Conservation (phyloP, 2,888 invertebrate genomes). For the Drosophila cognata region DNA sequence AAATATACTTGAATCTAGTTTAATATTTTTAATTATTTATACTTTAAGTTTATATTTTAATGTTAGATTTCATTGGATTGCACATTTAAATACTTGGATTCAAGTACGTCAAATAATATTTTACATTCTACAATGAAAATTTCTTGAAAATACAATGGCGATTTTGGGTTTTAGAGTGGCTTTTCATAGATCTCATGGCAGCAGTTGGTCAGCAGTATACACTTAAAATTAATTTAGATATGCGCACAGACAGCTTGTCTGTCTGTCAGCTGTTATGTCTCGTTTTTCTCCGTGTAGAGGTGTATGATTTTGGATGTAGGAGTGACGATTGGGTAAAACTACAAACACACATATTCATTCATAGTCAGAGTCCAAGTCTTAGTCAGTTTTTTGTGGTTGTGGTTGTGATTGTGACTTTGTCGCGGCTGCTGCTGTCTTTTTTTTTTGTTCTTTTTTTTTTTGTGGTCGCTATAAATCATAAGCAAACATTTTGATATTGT, state of each 20-base stretch:
- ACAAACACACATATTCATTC: neutral
- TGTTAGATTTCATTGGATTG: neutral
- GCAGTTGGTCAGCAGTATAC: neutral
- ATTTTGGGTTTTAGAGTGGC: neutral
- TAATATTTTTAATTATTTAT: neutral
- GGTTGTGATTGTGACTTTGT: slow-evolving; percentile 32
- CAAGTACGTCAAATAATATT: neutral
- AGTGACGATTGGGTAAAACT: slow-evolving; percentile 19
- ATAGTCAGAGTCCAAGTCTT: slow-evolving; percentile 19
- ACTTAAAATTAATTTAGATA: neutral
- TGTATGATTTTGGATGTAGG: slow-evolving; percentile 27
- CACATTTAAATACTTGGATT: neutral
- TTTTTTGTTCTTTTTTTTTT: neutral
- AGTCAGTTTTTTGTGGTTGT: slow-evolving; percentile 22
- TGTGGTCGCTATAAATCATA: slow-evolving; percentile 79
- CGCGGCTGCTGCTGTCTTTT: slow-evolving; percentile 41
- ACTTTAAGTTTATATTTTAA: neutral
- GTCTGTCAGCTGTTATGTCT: neutral
- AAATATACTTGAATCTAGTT: neutral
- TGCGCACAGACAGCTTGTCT: neutral
- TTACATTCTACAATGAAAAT: neutral
- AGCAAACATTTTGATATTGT: slow-evolving; percentile 83
- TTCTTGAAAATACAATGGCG: neutral
- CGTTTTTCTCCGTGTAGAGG: neutral
- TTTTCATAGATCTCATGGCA: neutral